Base-by-base conservation (phyloP, 2,113 vertebrate genomes). In the Anhinga anhinga region DNA sequence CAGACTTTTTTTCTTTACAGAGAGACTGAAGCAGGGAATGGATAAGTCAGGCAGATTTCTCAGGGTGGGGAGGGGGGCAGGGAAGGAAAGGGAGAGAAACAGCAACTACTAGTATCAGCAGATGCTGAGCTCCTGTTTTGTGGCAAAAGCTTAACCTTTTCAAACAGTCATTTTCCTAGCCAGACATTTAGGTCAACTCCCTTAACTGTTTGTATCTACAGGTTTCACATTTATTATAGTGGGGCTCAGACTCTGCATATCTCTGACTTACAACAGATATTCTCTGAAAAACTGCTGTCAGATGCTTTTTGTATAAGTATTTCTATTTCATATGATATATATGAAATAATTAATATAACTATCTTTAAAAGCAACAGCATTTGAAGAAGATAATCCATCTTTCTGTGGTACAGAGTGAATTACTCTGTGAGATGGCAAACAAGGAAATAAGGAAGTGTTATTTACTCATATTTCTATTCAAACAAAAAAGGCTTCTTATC, bases 21-120 rank as follows among this genome's bases (percentile, higher is more conserved):
- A 69, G 29, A 45, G 25, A 58, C 7, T 15, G 29, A 73, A 92
- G 36, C 5, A 45, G 26, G 22, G 29, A 78, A 66, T 32, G 11
- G 11, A 7, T 29, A 56, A 80, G 6, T 34, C 3, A 9, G 26
- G 7, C 7, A 65, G 30, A 29, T 36, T 89, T 83, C 49, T 36
- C 2, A 1, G 5, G 16, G 27, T 3, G 1, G 3, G 5, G 22
- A 21, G 4, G 1, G 3, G 5, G 26, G 2, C 26, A 66, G 7
- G 9, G 7, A 40, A 32, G 29, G 56, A 58, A 80, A 32, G 7
- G 4, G 8, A 44, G 21, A 53, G 52, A 87, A 95, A 65, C 7
- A 56, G 14, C 15, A 71, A 10, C 15, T 9, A 62, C 9, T 62
- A 30, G 6, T 40, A 55, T 40, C 21, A 55, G 25, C 21, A 79